Conservation (phyloP, 2,113 vertebrate species). For the Benitochromis conjunctus region DNA sequence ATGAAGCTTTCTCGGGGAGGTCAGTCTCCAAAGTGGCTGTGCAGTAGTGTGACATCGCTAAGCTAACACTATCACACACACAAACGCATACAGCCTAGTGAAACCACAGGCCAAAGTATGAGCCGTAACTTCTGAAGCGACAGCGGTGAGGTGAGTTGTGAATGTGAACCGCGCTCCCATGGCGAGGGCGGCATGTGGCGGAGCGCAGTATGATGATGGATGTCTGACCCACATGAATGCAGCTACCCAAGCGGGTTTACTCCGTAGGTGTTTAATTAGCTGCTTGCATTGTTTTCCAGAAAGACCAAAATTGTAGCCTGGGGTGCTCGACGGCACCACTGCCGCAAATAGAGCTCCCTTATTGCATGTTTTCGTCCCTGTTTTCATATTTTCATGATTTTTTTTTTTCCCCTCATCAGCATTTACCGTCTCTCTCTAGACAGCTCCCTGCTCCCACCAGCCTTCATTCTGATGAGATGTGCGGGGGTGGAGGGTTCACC, state of each 20-base stretch:
- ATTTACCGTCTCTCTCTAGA: background rate
- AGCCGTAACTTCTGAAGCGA: background rate
- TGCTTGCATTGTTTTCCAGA: constrained; percentile 31
- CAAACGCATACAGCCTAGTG: background rate
- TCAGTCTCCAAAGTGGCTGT: background rate
- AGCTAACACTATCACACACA: background rate
- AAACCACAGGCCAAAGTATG: background rate
- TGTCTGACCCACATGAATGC: constrained; percentile 18
- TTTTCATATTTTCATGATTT: background rate
- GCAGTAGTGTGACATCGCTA: background rate
- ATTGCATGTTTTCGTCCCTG: background rate
- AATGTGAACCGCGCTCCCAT: background rate
- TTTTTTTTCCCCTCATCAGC: background rate
- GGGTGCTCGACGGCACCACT: background rate
- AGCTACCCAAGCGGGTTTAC: background rate
- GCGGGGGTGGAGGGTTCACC: background rate
- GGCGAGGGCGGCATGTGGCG: background rate
- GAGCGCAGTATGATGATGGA: constrained; percentile 13
- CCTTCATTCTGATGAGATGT: background rate
- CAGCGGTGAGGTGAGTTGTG: constrained; percentile 4
- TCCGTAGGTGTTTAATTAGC: constrained; percentile 41
- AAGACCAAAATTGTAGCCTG: constrained; percentile 7
- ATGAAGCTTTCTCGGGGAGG: background rate
- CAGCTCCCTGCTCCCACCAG: background rate
- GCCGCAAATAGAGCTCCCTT: background rate